Conservation (phyloP, 2,113 vertebrate species). For the Merops nubicus region DNA sequence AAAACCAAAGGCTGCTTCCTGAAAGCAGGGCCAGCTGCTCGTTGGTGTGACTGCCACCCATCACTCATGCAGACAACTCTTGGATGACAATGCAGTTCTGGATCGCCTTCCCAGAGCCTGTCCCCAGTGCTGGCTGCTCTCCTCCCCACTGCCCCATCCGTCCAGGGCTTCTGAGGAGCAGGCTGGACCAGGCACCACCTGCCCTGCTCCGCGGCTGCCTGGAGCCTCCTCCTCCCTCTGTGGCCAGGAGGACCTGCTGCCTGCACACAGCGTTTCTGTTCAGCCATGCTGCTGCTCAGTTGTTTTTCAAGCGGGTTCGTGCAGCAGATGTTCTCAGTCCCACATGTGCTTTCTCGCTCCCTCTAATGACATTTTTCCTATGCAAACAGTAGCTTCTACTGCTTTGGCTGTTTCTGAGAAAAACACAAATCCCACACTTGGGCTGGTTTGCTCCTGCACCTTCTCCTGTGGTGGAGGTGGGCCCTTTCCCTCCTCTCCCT, state of each 20-base stretch:
- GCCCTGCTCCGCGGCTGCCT: not conserved
- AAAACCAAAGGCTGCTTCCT: not conserved
- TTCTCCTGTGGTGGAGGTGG: slow-evolving; percentile 24
- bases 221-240: not conserved
- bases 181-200: not conserved
- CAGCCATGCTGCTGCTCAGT: slow-evolving; percentile 11
- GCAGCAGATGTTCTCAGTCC: slow-evolving; percentile 74
- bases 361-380: slow-evolving; percentile 72
- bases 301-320: slow-evolving; percentile 36
- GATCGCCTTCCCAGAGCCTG: not conserved
- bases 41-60: fast-evolving
- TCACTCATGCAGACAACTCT: not conserved
- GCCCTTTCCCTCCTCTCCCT: not conserved
- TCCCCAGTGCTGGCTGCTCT: fast-evolving
- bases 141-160: fast-evolving
- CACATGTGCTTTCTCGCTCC: slow-evolving; percentile 62
- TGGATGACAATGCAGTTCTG: fast-evolving
- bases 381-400: slow-evolving; percentile 64
- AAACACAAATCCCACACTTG: slow-evolving; percentile 33
- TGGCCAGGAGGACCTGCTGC: not conserved
- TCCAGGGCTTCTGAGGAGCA: not conserved
- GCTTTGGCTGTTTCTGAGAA: slow-evolving; percentile 63
- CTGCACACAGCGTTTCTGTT: not conserved
- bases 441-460: slow-evolving; percentile 37
- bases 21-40: not conserved